A percentile compares a stretch with the other conserved stretches of the same genome.
These are phyloP conservation scores for Lamellibrachia columna DNA, from an alignment of 2,888 invertebrate genomes.

Conservation along the genomic window DNA sequence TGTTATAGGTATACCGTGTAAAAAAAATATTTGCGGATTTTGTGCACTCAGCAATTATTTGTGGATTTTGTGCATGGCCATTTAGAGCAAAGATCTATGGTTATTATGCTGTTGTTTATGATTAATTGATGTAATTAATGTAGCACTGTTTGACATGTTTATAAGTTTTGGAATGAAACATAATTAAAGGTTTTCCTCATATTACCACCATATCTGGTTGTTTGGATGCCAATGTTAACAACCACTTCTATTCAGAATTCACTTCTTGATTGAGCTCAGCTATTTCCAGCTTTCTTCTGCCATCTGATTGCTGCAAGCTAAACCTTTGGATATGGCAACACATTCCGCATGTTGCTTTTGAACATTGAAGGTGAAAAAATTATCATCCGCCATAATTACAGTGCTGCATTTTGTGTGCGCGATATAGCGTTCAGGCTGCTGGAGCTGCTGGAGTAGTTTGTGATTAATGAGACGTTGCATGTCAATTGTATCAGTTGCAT, in stretches of 20 bases:
- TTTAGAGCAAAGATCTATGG: not conserved
- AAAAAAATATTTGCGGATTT: not conserved
- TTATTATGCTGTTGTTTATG: not conserved
- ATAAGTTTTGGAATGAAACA: not conserved
- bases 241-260: not conserved
- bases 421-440: not conserved
- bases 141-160: not conserved
- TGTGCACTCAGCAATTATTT: not conserved
- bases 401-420: not conserved
- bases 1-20: not conserved
- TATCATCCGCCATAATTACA: not conserved
- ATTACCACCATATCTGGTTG: not conserved
- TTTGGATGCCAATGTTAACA: not conserved
- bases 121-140: not conserved
- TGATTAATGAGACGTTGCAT: not conserved
- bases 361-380: slow-evolving; percentile 5
- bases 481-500: not conserved
- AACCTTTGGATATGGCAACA: not conserved
- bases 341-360: not conserved
- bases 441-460: not conserved
- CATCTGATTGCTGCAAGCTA: not conserved
- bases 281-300: not conserved
- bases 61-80: not conserved
- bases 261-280: slow-evolving; percentile 10
- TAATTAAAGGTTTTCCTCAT: not conserved